Percentiles rank a stretch among this genome's conserved stretches.
phyloP scores from a whole-genome alignment of 2,797 vertebrate genomes.

The Sebastes vulpes region DNA sequence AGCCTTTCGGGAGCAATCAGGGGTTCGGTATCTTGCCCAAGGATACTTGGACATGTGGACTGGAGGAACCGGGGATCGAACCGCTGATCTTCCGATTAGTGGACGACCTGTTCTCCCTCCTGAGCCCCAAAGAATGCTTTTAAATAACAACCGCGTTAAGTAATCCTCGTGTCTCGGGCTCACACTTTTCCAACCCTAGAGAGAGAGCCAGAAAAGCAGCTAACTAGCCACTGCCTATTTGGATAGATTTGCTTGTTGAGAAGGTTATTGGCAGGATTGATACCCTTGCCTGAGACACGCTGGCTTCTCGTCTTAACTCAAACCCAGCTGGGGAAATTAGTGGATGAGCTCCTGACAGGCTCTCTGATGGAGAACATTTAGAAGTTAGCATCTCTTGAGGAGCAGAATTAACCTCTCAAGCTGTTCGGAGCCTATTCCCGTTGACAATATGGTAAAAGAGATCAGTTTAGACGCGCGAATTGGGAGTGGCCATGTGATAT shows the following conservation, averaged over 20 bases:
- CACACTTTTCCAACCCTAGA: background rate
- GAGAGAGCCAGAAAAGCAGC: background rate
- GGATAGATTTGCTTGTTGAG: background rate
- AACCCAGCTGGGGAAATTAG: slow-evolving; percentile 75
- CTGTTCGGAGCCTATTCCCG: slow-evolving; percentile 35
- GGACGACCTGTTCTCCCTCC: background rate
- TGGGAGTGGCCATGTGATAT: background rate
- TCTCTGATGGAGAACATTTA: slow-evolving; percentile 73
- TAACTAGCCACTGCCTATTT: background rate
- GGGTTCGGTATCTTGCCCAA: background rate
- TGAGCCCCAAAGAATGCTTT: background rate
- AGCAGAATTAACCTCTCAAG: slow-evolving; percentile 74
- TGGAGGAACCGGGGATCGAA: background rate
- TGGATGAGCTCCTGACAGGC: slow-evolving; percentile 70
- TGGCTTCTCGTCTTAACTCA: background rate
- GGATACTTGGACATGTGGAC: background rate
- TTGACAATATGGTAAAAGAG: background rate
- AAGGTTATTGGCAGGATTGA: slow-evolving; percentile 27
- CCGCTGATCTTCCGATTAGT: background rate
- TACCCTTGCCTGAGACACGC: slow-evolving; percentile 16
- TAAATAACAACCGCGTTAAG: background rate
- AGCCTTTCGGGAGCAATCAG: background rate
- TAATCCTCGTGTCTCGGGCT: background rate
- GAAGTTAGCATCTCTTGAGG: slow-evolving; percentile 60
- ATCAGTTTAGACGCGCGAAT: background rate